Evolutionary conservation across 2,888 invertebrate species (phyloP), one percentile per base, ranked within the genome.

Genomic region (Dicranocentrus wangi): DNA sequence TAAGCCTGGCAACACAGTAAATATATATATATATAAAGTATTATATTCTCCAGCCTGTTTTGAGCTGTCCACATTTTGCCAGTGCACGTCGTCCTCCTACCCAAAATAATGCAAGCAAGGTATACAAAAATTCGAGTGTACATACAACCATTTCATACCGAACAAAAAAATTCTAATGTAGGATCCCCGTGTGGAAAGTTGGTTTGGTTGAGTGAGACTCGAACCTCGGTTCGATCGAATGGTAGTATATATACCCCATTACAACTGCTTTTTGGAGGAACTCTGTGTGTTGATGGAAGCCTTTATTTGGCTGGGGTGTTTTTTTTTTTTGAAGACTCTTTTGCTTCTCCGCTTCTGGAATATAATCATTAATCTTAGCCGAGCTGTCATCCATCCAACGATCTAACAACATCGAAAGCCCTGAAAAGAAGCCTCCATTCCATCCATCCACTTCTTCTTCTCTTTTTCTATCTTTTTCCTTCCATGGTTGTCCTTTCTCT

Each of bases 281-380:
- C n/a, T 3, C 32, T 17, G 1, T 72, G 55, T 17, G 55, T 39
- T 75, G 66, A 75, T 75, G 61, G 66, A 42, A 61, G 63, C 76
- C 71, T 83, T 81, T 77, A 66, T 65, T 66, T 82, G 69, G 79
- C 51, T 69, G 72, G 82, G 78, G 78, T 66, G 70, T 80, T 82
- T 53, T 82, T 79, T 81, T 80, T 82, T 53, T 82, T 79, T 81
- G 71, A 81, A 82, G 69, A 82, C 73, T 66, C 58, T 55, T 65
- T 70, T 51, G 55, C 39, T 65, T 68, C 53, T 60, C 77, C 25
- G 47, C 80, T 73, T 23, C 53, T 69, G 77, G 63, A 73, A 73
- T 76, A 72, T 75, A 84, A 84, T 84, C 85, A 85, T 85, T 85
- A 85, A 85, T 85, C 85, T 85, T 84, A 61, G 76, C 77, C 79